Percentiles rank a stretch among this genome's conserved stretches.
These are phyloP conservation scores for Leptinotarsa undecemlineata DNA, from an alignment of 1,140 invertebrate species.

Conservation along the genomic window DNA sequence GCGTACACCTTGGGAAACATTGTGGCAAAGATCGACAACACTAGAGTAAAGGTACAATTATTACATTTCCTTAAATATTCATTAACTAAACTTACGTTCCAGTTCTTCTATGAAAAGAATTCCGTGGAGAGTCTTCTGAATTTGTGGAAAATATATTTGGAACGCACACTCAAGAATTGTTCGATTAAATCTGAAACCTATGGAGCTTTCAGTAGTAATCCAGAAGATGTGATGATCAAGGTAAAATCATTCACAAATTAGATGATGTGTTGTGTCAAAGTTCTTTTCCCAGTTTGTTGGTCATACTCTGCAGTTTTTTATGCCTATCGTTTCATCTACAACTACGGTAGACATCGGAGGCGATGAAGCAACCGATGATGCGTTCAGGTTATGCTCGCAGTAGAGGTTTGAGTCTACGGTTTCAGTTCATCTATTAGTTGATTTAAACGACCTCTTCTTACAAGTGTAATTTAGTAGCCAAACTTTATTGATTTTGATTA, in stretches of 20 bases:
- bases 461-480: no score
- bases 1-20: constrained; percentile 71
- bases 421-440: no score
- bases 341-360: no score
- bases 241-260: constrained; percentile 48
- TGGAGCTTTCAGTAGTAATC: constrained; percentile 47
- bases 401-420: no score
- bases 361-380: no score
- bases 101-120: constrained; percentile 64
- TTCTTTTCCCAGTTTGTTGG: no score
- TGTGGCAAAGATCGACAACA: constrained; percentile 59
- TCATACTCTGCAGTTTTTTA: no score
- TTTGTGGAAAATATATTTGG: constrained; percentile 64
- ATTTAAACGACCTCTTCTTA: no score
- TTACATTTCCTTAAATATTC: constrained; percentile 18
- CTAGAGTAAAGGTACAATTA: constrained; percentile 47
- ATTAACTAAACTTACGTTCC: constrained; percentile 38
- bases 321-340: no score
- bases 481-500: no score
- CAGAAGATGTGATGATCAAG: constrained; percentile 70
- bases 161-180: constrained; percentile 56
- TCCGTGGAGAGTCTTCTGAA: constrained; percentile 62
- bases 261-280: no score
- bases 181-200: constrained; percentile 48
- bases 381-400: no score